phyloP scores from a whole-genome alignment of 2,797 vertebrate species.

The Halcyon leucocephala region DNA sequence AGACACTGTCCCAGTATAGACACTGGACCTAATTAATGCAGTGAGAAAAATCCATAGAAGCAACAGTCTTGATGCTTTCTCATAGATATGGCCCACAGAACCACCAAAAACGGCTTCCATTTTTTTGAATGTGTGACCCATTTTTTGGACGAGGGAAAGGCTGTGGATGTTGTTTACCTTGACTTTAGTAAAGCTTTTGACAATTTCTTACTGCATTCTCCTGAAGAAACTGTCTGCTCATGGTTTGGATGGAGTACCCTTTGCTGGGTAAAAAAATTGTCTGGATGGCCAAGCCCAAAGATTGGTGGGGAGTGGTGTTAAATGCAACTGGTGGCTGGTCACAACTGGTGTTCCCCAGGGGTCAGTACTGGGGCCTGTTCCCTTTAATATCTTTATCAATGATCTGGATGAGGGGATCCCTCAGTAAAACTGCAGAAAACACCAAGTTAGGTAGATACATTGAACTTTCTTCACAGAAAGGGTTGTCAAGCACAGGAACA shows the following conservation, averaged over 20 bases:
- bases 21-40: not conserved
- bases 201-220: not conserved
- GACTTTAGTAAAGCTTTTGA: not conserved
- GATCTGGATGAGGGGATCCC: not conserved
- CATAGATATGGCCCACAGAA: not conserved
- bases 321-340: not conserved
- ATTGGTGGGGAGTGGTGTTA: not conserved
- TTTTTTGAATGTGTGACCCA: not conserved
- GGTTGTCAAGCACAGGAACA: not conserved
- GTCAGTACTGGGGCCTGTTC: not conserved
- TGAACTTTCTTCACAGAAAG: not conserved
- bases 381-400: not conserved
- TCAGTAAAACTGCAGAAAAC: not conserved
- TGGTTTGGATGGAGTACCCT: not conserved
- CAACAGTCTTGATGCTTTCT: not conserved
- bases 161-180: not conserved
- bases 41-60: not conserved
- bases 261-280: not conserved
- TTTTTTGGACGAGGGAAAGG: too few species aligned
- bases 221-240: not conserved
- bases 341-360: not conserved
- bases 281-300: not conserved
- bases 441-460: not conserved
- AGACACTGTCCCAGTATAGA: not conserved
- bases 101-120: not conserved